Percentiles rank a stretch among this genome's conserved stretches.
phyloP scores from a whole-genome alignment of 2,888 invertebrate species.

The Hofmannophila pseudospretella region DNA sequence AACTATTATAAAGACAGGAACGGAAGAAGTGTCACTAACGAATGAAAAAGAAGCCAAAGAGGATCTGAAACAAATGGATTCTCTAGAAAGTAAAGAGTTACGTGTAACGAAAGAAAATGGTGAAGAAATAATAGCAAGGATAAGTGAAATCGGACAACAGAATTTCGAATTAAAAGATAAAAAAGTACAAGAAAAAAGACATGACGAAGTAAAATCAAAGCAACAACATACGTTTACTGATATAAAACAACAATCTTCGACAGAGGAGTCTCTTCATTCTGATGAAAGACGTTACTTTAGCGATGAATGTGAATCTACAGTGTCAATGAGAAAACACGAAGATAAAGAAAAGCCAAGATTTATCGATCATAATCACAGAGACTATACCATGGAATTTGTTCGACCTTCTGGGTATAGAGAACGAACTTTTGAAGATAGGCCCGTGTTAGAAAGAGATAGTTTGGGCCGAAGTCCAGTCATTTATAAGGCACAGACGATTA shows the following conservation, averaged over 20 bases:
- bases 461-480: constrained; percentile 31
- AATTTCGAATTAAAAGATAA: neutral
- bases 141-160: neutral
- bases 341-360: constrained; percentile 33
- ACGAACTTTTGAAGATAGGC: constrained; percentile 31
- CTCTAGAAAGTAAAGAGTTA: constrained; percentile 6
- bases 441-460: constrained; percentile 16
- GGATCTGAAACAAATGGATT: neutral
- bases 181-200: neutral
- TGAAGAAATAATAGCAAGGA: constrained; percentile 5
- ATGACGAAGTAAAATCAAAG: neutral
- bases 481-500: constrained; percentile 43
- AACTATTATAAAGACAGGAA: constrained; percentile 7
- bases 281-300: constrained; percentile 24
- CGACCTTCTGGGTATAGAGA: constrained; percentile 46
- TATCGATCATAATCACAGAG: constrained; percentile 41
- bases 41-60: neutral
- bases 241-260: neutral
- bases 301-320: constrained; percentile 38
- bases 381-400: constrained; percentile 50
- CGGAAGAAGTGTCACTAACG: neutral
- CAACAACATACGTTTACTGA: too few relatives aligned
- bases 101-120: constrained; percentile 12
- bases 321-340: constrained; percentile 17
- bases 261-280: neutral